Percentiles rank a stretch among this genome's conserved stretches.
phyloP scores from a whole-genome alignment of 2,888 invertebrate species.

The Archaeoteleia sp. region DNA sequence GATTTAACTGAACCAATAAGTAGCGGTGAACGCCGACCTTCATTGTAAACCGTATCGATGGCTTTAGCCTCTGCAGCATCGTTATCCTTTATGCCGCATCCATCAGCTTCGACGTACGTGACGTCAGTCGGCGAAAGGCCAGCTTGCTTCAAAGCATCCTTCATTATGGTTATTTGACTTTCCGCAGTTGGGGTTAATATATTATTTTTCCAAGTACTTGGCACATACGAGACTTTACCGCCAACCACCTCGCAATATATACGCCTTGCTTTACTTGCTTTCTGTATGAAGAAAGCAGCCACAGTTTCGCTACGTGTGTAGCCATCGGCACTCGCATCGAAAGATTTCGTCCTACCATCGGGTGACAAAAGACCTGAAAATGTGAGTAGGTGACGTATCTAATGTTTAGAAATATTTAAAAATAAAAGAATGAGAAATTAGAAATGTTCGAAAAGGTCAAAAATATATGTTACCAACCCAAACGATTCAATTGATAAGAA shows the following conservation, averaged over 20 bases:
- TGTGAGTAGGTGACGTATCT: too few relatives aligned
- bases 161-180: constrained; percentile 37
- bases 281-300: constrained; percentile 45
- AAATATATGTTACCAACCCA: too few relatives aligned
- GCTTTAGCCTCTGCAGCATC: constrained; percentile 54
- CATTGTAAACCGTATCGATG: constrained; percentile 51
- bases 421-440: too few relatives aligned
- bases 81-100: constrained; percentile 78
- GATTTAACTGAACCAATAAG: constrained; percentile 56
- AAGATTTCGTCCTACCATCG: constrained; percentile 49
- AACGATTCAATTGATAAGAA: constrained; percentile 37
- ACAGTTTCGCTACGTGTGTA: constrained; percentile 46
- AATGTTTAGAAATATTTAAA: too few relatives aligned
- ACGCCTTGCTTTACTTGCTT: constrained; percentile 45
- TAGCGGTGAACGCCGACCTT: constrained; percentile 49
- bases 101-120: constrained; percentile 70
- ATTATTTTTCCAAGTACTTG: constrained; percentile 49
- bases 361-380: constrained; percentile 34
- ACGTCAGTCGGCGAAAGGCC: constrained; percentile 48
- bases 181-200: constrained; percentile 28
- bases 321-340: constrained; percentile 46
- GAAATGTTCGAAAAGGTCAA: too few relatives aligned
- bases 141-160: constrained; percentile 41
- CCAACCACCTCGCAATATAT: constrained; percentile 62
- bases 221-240: constrained; percentile 76